Evolutionary conservation across 2,113 vertebrate genomes (phyloP).

Genomic region (Penelope pileata): DNA sequence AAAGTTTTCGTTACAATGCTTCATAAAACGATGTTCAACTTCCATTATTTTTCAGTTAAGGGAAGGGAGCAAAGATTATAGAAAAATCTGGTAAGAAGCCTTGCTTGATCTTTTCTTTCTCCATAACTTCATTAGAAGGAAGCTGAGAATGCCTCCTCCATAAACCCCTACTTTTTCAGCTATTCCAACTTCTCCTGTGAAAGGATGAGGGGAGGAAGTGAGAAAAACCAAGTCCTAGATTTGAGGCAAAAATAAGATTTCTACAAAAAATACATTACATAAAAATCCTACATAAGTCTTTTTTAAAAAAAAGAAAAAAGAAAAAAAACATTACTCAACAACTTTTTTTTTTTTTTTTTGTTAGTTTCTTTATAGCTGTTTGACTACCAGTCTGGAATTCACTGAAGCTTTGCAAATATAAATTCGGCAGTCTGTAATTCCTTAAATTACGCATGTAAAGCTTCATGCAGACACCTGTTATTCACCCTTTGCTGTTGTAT

Average conservation of each 20-base stretch:
- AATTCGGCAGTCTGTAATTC: not conserved
- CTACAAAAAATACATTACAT: slow-evolving; percentile 14
- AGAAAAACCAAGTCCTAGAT: slow-evolving; percentile 46
- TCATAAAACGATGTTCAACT: not conserved
- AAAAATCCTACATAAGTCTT: slow-evolving; percentile 1
- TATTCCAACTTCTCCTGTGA: slow-evolving; percentile 11
- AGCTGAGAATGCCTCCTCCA: slow-evolving; percentile 33
- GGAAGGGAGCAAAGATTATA: not conserved
- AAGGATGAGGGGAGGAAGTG: slow-evolving; percentile 26
- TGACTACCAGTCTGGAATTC: not conserved
- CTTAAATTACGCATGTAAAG: not conserved
- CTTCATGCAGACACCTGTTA: not conserved
- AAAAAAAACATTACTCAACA: not conserved
- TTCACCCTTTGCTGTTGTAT: not conserved
- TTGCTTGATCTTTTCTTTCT: slow-evolving; percentile 30
- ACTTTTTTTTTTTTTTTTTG: not conserved
- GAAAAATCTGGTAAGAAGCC: slow-evolving; percentile 21
- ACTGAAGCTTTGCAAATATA: not conserved
- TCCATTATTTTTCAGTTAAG: not conserved
- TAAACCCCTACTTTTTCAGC: not conserved
- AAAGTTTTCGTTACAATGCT: not conserved
- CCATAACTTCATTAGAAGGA: slow-evolving; percentile 16
- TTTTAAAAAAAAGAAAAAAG: too few species aligned
- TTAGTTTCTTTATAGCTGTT: not conserved
- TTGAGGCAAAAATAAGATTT: slow-evolving; percentile 36